Base-by-base conservation (phyloP, 2,113 vertebrate species). In the Circaetus cinerascens region DNA sequence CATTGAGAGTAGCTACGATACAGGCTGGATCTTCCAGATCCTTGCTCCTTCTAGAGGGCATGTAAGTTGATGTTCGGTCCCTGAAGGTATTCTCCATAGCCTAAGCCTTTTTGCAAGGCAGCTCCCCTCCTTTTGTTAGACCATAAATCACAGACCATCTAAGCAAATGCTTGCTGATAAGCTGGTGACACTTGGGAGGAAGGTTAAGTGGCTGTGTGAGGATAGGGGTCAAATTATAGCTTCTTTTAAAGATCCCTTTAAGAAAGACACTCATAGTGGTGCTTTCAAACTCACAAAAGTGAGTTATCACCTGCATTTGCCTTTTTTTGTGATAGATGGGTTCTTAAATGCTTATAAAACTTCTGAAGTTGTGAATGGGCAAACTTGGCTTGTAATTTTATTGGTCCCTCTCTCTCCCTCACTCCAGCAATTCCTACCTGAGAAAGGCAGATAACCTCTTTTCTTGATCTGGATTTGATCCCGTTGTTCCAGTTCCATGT, bases 401-500 rank as follows among this genome's bases (percentile, higher is more conserved):
- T 29, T 72, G 36, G 9, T 57, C 3, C 55, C 34, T 74, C n/a
- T 45, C 38, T 43, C 26, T 59, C n/a, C 27, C 15, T 60, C 29
- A 36, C 22, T 90, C n/a, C 43, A 71, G 12, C 5, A 55, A 43
- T 59, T 93, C 36, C 45, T 43, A 34, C 21, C 15, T 87, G 43
- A 84, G 50, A 72, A 94, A 91, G 60, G 38, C 29, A 92, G 38
- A 88, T 78, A 77, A 87, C 64, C 69, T 94, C 60, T 87, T 94
- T 90, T 71, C 56, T 72, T 91, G 56, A 75, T 92, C n/a, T 78
- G 73, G 22, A 57, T 94, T 87, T 84, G 38, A 41, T 81, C 77
- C 56, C 55, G 46, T 84, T 93, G 55, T 69, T 93, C 93, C 77
- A 93, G 50, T 92, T 96, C 57, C 81, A 85, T 90, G 77, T 50